A percentile compares a stretch with the other conserved stretches of the same genome.
Evolutionary conservation across 2,113 vertebrate species (phyloP).

Genomic region (Bubalus kerabau): DNA sequence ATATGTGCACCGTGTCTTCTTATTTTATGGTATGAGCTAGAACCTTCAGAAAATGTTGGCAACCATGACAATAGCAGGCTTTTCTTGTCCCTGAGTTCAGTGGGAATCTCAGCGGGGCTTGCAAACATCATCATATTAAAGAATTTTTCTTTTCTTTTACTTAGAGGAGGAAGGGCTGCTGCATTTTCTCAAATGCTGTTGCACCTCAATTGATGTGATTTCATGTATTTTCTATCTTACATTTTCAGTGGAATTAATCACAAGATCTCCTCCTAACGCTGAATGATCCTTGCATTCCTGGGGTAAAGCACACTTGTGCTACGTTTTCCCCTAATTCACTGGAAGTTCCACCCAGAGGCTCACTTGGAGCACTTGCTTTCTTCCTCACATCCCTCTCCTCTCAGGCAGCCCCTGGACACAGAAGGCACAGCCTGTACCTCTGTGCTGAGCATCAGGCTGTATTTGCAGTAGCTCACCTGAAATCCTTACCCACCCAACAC

Average conservation of each 20-base stretch:
- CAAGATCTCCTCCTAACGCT: too few species aligned
- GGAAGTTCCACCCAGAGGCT: too few species aligned
- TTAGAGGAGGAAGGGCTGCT: not conserved
- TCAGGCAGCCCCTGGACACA: not conserved
- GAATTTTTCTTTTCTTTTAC: not conserved
- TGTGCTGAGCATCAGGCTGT: not conserved
- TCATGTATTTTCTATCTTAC: not conserved
- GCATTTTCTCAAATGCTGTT: not conserved
- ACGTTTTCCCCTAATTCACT: rapidly evolving
- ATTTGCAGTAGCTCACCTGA: not conserved
- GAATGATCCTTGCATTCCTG: not conserved
- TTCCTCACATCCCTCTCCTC: not conserved
- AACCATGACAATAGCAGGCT: rapidly evolving
- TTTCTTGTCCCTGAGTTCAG: not conserved
- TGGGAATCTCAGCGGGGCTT: not conserved
- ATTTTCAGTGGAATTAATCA: not conserved
- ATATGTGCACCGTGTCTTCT: not conserved
- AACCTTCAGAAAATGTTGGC: not conserved
- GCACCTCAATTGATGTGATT: not conserved
- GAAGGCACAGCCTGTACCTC: not conserved
- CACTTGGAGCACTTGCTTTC: not conserved
- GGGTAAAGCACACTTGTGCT: rapidly evolving
- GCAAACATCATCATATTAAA: not conserved
- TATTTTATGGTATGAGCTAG: not conserved
- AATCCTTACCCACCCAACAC: too few species aligned